Evolutionary conservation across 2,888 invertebrate species (phyloP).

Genomic region (Lycocerus yunnanus): DNA sequence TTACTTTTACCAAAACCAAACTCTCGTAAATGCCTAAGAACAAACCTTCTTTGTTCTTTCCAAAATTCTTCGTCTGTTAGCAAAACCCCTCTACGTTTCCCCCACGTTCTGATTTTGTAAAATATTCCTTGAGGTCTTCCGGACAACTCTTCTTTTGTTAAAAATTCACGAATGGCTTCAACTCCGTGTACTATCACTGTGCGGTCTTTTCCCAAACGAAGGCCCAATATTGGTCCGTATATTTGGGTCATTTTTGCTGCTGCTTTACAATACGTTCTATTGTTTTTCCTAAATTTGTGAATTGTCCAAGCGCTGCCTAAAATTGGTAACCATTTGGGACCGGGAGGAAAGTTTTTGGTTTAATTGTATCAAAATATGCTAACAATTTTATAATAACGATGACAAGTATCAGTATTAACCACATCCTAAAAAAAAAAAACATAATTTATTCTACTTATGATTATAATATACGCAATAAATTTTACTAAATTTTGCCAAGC

Average conservation of each 20-base stretch:
- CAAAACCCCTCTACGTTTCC: constrained; percentile 68
- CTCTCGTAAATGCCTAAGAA: constrained; percentile 76
- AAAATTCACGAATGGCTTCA: constrained; percentile 74
- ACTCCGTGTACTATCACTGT: constrained; percentile 73
- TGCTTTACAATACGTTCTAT: constrained; percentile 72
- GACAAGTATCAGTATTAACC: constrained; percentile 63
- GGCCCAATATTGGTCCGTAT: constrained; percentile 69
- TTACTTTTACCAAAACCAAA: constrained; percentile 81
- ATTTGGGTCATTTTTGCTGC: constrained; percentile 64
- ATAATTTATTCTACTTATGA: no score
- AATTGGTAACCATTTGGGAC: constrained; percentile 80
- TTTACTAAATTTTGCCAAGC: no score
- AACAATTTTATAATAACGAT: constrained; percentile 63
- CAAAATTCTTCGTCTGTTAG: constrained; percentile 70
- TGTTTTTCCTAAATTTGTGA: constrained; percentile 65
- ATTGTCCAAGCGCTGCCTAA: constrained; percentile 75
- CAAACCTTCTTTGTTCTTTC: constrained; percentile 75
- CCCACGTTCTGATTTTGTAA: constrained; percentile 78
- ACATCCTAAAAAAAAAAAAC: constrained; percentile 14
- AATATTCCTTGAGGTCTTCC: constrained; percentile 80
- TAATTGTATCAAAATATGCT: constrained; percentile 69
- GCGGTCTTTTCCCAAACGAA: constrained; percentile 77
- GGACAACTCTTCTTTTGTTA: constrained; percentile 74
- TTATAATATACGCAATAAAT: no score
- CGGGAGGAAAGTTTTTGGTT: constrained; percentile 82